Conservation (phyloP, 1,140 invertebrate species). For the Procambarus virginalis region DNA sequence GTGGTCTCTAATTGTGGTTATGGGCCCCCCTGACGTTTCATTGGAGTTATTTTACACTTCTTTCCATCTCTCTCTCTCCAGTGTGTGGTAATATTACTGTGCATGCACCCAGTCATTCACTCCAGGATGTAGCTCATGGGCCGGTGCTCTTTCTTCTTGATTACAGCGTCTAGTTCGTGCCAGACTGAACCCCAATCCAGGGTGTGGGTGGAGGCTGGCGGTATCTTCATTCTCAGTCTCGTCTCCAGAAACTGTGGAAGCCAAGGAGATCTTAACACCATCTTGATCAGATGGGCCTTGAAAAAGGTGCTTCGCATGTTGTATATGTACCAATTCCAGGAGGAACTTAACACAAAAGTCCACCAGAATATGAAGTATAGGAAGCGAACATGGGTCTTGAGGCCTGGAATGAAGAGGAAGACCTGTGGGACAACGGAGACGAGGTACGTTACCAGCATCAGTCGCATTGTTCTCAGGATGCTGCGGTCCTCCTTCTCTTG, state of each 20-base stretch:
- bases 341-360: constrained; percentile 23
- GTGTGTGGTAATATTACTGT: too few species aligned
- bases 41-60: too few species aligned
- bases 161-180: constrained; percentile 10
- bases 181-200: constrained; percentile 12
- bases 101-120: not conserved
- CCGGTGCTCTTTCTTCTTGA: not conserved
- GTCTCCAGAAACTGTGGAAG: constrained; percentile 1
- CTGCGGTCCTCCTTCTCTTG: constrained; percentile 17
- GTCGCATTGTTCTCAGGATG: constrained; percentile 1
- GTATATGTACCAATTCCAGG: constrained; percentile 55
- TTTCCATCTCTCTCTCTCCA: too few species aligned
- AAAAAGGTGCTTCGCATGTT: constrained; percentile 42
- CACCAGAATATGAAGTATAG: constrained; percentile 7
- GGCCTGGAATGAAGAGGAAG: not conserved
- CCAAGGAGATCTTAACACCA: constrained; percentile 6
- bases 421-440: not conserved
- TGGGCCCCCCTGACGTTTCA: too few species aligned
- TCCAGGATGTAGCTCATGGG: not conserved
- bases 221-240: not conserved
- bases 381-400: constrained; percentile 5
- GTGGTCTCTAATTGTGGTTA: too few species aligned
- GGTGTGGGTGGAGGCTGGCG: not conserved
- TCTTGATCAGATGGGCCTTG: not conserved
- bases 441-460: constrained; percentile 20